These are phyloP conservation scores for Peromyscus melanophrys DNA, from an alignment of 2,797 vertebrate species.

Conservation along the genomic window DNA sequence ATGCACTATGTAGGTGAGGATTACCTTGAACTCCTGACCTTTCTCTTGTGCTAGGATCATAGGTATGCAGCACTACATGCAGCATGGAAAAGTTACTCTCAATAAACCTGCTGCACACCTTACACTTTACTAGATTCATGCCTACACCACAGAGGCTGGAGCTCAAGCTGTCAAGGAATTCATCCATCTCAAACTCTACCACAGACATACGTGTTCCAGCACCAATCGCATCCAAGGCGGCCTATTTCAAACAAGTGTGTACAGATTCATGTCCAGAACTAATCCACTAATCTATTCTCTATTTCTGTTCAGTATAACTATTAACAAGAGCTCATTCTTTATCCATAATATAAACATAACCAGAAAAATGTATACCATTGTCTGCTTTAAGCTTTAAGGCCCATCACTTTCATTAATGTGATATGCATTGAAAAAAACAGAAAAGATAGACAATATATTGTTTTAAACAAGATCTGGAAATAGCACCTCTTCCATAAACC, in stretches of 20 bases:
- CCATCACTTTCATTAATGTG: background rate
- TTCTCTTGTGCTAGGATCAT: background rate
- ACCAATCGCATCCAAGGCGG: background rate
- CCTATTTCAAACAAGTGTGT: background rate
- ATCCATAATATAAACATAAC: background rate
- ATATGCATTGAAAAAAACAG: background rate
- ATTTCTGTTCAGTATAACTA: background rate
- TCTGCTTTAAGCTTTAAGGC: background rate
- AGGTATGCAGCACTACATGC: too few relatives aligned
- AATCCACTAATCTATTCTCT: background rate
- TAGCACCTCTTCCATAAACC: slow-evolving; percentile 3
- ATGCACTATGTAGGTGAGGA: background rate
- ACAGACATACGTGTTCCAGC: background rate
- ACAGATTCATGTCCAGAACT: background rate
- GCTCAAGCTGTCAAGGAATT: background rate
- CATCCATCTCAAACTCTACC: background rate
- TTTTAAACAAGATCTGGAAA: slow-evolving; percentile 24
- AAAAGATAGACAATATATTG: slow-evolving; percentile 55
- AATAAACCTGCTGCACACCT: background rate
- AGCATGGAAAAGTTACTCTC: background rate
- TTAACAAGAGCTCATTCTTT: background rate
- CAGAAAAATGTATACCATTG: background rate
- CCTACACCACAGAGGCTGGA: background rate
- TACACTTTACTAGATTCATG: background rate
- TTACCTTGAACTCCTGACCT: background rate